Evolutionary conservation across 2,113 vertebrate genomes (phyloP).

Genomic region (Epinephelus lanceolatus): DNA sequence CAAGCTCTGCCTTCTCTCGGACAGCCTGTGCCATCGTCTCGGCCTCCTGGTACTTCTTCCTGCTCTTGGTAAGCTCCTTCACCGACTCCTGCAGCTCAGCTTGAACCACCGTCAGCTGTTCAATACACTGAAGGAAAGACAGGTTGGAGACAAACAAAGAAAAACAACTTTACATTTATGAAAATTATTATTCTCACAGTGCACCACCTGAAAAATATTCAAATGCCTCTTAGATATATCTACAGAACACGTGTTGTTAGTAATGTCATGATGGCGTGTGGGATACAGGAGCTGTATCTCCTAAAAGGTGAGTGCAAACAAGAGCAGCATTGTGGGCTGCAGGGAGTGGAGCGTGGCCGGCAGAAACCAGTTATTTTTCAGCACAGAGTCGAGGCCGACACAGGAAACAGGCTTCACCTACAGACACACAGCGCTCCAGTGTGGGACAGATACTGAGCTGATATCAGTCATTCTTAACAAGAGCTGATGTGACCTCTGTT

Average conservation of each 20-base stretch:
- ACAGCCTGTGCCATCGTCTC: constrained; percentile 97
- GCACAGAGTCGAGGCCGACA: background rate
- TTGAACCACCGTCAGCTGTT: constrained; percentile 95
- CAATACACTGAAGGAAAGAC: constrained; percentile 87
- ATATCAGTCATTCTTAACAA: constrained; percentile 22
- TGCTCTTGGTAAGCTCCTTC: constrained; percentile 97
- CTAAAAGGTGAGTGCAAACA: constrained; percentile 37
- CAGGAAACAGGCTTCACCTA: constrained; percentile 15
- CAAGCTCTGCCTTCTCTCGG: constrained; percentile 96
- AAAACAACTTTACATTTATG: constrained; percentile 9
- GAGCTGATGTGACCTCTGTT: constrained; percentile 10
- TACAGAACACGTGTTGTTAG: background rate
- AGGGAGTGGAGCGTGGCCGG: constrained; percentile 19
- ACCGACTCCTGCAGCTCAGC: constrained; percentile 96
- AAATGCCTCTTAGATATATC: constrained; percentile 1
- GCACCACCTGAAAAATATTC: background rate
- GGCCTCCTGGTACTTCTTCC: constrained; percentile 98
- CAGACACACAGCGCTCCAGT: background rate
- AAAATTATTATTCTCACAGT: background rate
- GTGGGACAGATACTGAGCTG: background rate
- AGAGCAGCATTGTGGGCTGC: constrained; percentile 43
- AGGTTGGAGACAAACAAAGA: background rate
- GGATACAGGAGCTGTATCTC: constrained; percentile 12
- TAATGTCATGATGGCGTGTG: background rate
- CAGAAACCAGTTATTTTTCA: constrained; percentile 42